Base-by-base conservation (phyloP, 2,113 vertebrate genomes). In the Nycticebus coucang region DNA sequence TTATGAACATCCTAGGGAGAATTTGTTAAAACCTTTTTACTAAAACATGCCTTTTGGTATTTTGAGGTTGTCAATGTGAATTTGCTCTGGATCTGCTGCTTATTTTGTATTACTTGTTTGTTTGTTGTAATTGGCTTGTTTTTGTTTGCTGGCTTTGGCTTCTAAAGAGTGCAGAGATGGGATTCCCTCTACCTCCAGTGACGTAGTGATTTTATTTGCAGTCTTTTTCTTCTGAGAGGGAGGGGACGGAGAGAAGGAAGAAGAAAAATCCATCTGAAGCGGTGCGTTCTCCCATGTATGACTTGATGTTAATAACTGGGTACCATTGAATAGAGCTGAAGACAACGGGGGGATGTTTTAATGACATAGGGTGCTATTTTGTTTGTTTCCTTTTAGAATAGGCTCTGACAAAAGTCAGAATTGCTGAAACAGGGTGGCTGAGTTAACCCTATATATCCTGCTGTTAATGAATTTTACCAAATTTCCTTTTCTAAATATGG, bases 141-240 rank as follows among this genome's bases (percentile, higher is more conserved):
- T 96, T 96, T 97, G 87, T 90, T 84, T 82, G 37, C 11, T 75
- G 60, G 86, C 26, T 81, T 97, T 96, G 91, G 68, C 37, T 97
- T 93, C 74, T 95, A 89, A 84, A 92, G 92, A 94, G 86, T 72
- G 69, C 19, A 21, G 89, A 96, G 85, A 96, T 96, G 96, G 96
- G 96, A 97, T 95, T 97, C 81, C 93, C 94, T 33, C 80, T 96
- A 74, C 91, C 59, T 97, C 94, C 85, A 83, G 78, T 90, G 88
- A 96, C 87, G 95, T 89, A 96, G 96, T 93, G 93, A 94, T 97
- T 97, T 97, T 97, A 96, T 97, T 98, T 98, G 97, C 97, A 86
- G 88, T 33, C 68, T 0, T 55, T 77, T 95, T 87, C 75, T 68
- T 95, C 96, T 95, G 81, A 95, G 72, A 96, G 97, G 97, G 97